Base-by-base conservation (phyloP, 2,888 invertebrate species). In the Drosophila fulvimacula region DNA sequence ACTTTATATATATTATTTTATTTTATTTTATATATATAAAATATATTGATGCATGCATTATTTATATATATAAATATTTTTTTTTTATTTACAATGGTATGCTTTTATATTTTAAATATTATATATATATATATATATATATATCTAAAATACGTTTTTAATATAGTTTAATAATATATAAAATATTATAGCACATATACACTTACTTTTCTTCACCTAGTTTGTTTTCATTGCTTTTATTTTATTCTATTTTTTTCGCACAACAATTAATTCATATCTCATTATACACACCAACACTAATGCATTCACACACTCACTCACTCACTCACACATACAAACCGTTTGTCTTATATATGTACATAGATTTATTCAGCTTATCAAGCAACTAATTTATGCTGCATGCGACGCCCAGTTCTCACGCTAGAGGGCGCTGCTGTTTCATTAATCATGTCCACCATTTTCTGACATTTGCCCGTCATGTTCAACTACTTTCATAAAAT, bases 401-500 rank as follows among this genome's bases (percentile, higher is more conserved):
- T 30, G 64, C 60, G 57, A 51, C 34, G 61, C 46, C 36, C 63
- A 64, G 62, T 42, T 66, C 39, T 30, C 32, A 36, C 81, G 49
- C 65, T 68, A 72, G 73, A 41, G 55, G 68, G 60, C 60, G 75
- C 59, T 41, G 57, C 11, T 34, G 52, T 30, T 32, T 51, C 79
- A 89, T 82, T 82, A 87, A 89, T 82, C 89, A 82, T 78, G 64
- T 53, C 55, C 55, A 55, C 64, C 49, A 30, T 70, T 83, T 56
- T 68, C 58, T 81, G 69, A 83, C 82, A 81, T 81, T 78, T 78
- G 62, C 70, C 71, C 67, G 89, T 87, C 82, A 84, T 89, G 82
- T 89, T 89, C 63, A 84, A 89, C 82, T 89, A 87, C 75, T 87
- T 83, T 86, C 63, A 89, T 89, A 84, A 84, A 77, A 81, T 83